Evolutionary conservation across 2,888 invertebrate genomes (phyloP), one percentile per base, ranked within the genome.

Genomic region (Drosophila anomalata): DNA sequence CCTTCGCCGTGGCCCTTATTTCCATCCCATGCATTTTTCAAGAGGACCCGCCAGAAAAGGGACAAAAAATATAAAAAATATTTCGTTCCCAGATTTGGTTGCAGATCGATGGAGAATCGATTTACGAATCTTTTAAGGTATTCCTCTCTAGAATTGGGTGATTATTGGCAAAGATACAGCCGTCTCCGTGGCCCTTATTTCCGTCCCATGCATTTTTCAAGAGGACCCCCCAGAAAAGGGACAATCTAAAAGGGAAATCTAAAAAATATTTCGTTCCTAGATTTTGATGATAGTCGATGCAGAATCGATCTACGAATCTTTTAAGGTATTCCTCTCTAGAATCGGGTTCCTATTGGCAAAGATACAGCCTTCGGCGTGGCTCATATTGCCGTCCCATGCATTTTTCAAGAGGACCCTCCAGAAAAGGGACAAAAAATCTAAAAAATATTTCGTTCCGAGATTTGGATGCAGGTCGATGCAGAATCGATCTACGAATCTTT

Each of bases 321-420:
- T 8, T 29, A 29, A 29, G 29, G 29, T 29, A 29, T 29, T 29
- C 29, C 29, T 7, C 29, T 8, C 2, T 5, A 9, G 29, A 29
- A 29, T 29, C 29, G 29, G 29, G 8, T 54, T 33, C 31, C 44
- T 52, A 67, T 51, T 17, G 17, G 17, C 17, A 17, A 17, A 17
- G 17, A 17, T 17, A 17, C 17, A 17, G 17, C 1, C 17, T 17
- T 17, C 17, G 17, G 17, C 17, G 17, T 17, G 17, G 17, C 17
- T 17, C 17, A 17, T 17, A 17, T 17, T 17, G 17, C 17, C 17
- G 17, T 17, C 17, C 17, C 17, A 17, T 17, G 17, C 17, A 17
- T 17, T 17, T 17, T 17, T 17, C 17, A 17, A 17, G 17, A 17
- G 17, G 17, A 17, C 17, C 17, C 17, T 1, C 17, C 17, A 17